phyloP scores from a whole-genome alignment of 2,113 vertebrate genomes.

The Zosterops lateralis region DNA sequence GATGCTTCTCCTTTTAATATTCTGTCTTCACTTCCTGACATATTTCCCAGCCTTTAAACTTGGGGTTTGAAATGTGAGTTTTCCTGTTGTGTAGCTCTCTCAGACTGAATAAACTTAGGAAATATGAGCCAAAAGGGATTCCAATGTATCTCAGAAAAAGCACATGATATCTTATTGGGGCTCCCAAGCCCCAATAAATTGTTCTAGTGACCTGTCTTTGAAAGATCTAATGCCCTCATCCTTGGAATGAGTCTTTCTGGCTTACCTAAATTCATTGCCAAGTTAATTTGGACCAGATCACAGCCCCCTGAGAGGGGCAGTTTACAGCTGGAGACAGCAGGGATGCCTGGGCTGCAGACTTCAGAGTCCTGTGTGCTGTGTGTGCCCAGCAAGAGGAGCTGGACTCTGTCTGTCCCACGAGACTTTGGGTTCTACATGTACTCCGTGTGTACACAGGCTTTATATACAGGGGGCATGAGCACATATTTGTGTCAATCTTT shows the following conservation, averaged over 20 bases:
- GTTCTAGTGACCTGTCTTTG: neutral
- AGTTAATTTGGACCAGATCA: neutral
- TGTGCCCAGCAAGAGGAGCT: accelerated
- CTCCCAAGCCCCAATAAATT: neutral
- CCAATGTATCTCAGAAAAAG: neutral
- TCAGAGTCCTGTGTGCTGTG: neutral
- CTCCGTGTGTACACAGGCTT: neutral
- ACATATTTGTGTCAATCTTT: neutral
- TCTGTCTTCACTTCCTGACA: neutral
- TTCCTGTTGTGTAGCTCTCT: neutral
- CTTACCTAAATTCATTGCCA: neutral
- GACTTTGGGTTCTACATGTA: accelerated
- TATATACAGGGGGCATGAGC: no score
- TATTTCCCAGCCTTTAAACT: neutral
- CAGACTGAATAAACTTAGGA: neutral
- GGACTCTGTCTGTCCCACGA: accelerated
- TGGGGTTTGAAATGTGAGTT: neutral
- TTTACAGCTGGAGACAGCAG: neutral
- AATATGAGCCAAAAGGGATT: neutral
- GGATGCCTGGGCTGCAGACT: accelerated
- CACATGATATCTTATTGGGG: neutral
- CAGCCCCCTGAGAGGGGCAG: neutral
- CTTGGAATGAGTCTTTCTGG: neutral
- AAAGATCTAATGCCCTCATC: neutral
- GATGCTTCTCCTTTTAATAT: neutral